phyloP scores from a whole-genome alignment of 2,113 vertebrate species.

The Riparia riparia region DNA sequence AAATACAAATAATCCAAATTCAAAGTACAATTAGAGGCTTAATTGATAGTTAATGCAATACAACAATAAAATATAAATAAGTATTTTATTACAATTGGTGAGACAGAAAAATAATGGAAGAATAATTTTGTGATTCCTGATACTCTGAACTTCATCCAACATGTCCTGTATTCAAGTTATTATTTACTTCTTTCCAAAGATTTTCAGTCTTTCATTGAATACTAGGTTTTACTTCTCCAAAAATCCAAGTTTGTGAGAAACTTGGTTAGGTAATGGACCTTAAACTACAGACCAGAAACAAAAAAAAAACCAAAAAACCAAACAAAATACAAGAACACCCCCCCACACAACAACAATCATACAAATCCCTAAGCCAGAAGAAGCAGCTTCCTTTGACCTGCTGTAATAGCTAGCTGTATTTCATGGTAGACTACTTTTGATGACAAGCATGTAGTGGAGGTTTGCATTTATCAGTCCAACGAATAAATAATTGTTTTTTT shows the following conservation, averaged over 20 bases:
- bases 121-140: not conserved
- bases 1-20: not conserved
- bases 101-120: not conserved
- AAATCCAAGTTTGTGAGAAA: not conserved
- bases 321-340: not conserved
- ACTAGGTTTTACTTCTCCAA: not conserved
- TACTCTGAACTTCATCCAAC: not conserved
- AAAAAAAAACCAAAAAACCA: not conserved
- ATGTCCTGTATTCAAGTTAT: not conserved
- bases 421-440: not conserved
- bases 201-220: not conserved
- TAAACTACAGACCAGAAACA: not conserved
- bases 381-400: not conserved
- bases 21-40: not conserved
- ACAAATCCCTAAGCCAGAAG: not conserved
- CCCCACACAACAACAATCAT: not conserved
- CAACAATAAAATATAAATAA: not conserved
- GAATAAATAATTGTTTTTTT: not conserved
- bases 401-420: not conserved
- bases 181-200: not conserved
- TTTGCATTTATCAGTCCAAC: not conserved
- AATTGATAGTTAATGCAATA: not conserved
- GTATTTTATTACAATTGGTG: not conserved
- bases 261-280: not conserved
- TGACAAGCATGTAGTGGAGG: rapidly evolving